Conservation (phyloP, 2,113 vertebrate genomes). For the Pangasianodon gigas region DNA sequence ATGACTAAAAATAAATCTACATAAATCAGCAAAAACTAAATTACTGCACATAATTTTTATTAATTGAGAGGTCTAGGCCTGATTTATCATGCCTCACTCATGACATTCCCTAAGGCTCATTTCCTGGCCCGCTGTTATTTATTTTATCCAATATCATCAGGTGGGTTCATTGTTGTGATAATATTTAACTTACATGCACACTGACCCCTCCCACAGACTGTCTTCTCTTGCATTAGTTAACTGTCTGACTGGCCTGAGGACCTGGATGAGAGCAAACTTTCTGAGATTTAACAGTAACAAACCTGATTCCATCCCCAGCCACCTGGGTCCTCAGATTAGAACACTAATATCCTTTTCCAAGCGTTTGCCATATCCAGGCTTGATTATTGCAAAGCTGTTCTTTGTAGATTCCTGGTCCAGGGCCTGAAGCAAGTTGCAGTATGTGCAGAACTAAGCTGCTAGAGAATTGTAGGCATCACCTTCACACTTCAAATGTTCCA, state of each 20-base stretch:
- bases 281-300: neutral
- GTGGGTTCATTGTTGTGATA: neutral
- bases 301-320: neutral
- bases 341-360: no score
- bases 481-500: no score
- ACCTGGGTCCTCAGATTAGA: neutral
- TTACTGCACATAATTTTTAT: neutral
- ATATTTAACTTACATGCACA: neutral
- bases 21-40: neutral
- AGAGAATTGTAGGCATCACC: no score
- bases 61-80: neutral
- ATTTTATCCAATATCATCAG: neutral
- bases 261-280: neutral
- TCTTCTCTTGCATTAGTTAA: neutral
- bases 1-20: neutral
- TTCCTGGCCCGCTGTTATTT: neutral
- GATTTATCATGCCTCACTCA: neutral
- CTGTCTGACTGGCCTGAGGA: neutral
- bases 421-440: no score
- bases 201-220: neutral
- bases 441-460: no score
- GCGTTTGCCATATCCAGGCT: no score
- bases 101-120: neutral
- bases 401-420: no score
- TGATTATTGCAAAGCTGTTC: no score